Base-by-base conservation (phyloP, 1,140 invertebrate genomes). In the Camponotus pennsylvanicus region DNA sequence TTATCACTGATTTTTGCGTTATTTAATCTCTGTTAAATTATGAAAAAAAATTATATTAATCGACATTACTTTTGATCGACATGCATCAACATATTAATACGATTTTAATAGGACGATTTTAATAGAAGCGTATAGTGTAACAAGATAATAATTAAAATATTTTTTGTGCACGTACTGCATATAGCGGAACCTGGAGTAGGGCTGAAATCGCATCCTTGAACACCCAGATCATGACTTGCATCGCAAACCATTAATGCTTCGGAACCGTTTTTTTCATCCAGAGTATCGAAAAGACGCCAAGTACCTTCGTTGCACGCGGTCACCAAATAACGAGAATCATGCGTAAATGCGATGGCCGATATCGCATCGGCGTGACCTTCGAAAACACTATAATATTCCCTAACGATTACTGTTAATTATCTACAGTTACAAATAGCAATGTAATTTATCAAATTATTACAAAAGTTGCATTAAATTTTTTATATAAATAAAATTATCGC, bases 221-320 rank as follows among this genome's bases (percentile, higher is more conserved):
- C 96, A 8, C 97, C 97, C 13, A 97, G 93, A 93, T 98, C 97
- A 91, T 98, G 97, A 61, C 96, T 97, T 88, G 96, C 96, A 27
- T 96, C 95, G 88, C 93, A 94, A 21, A 90, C 67, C 9, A 93
- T 94, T 87, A 84, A 93, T 84, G 45, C 64, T 3, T 27, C 42
- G 21, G 45, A 70, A 21, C 34, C 71, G 11, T 42, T 73, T 21
- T 90, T 78, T 0, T 86, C 63, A 2, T 92, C 69, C 0, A 64
- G n/a, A 3, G 84, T 83, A 32, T 93, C 92, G 49, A 93, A 94
- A 0, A 94, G 55, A 63, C 96, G 94, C 78, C 97, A 95, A 76
- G 97, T 96, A 34, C 97, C 97, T 90, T 96, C 96, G 82, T 95
- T 96, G 55, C 96, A 97, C 0, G 96, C 96, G 0, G 97, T 97